Base-by-base conservation (phyloP, 53 echinoderm and acorn worm genomes). In the Glandiceps talaboti region DNA sequence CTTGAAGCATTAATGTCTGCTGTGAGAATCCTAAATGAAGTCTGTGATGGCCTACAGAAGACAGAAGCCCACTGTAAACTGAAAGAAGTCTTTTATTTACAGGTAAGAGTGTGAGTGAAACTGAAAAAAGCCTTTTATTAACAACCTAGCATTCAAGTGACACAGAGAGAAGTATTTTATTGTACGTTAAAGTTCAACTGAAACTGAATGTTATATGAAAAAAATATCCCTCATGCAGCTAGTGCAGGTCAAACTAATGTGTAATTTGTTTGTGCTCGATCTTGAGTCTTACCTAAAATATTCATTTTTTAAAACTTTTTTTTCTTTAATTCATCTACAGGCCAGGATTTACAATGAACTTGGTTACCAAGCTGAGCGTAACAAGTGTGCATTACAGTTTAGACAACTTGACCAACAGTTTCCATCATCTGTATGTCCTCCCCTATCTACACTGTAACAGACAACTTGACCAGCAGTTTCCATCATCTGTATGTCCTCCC, bases 71-170 rank as follows among this genome's bases (percentile, higher is more conserved):
- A 92, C 33, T 95, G 84, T 33, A 87, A 87, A 77, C 77, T 92
- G 73, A 95, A 95, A 79, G 96, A 95, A 76, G 84, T 95, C 33
- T 84, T 90, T 31, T 95, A 95, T 33, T 77, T 90, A 74, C 90
- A 90, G 88, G 96, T 95, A 76, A 81, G 90, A 27, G 64, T n/a
- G n/a, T n/a, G n/a, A n/a, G n/a, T n/a, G n/a, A n/a, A n/a, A n/a
- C n/a, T n/a, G n/a, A n/a, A n/a, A n/a, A n/a, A n/a, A n/a, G n/a
- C n/a, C n/a, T n/a, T n/a, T n/a, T n/a, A n/a, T n/a, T n/a, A n/a
- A n/a, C n/a, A n/a, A n/a, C n/a, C n/a, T n/a, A n/a, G n/a, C n/a
- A n/a, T n/a, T n/a, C n/a, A n/a, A n/a, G n/a, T n/a, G n/a, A n/a
- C n/a, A n/a, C n/a, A n/a, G n/a, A n/a, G n/a, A n/a, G n/a, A n/a